Conservation (phyloP, 2,888 invertebrate genomes). For the Strigamia crassipes region DNA sequence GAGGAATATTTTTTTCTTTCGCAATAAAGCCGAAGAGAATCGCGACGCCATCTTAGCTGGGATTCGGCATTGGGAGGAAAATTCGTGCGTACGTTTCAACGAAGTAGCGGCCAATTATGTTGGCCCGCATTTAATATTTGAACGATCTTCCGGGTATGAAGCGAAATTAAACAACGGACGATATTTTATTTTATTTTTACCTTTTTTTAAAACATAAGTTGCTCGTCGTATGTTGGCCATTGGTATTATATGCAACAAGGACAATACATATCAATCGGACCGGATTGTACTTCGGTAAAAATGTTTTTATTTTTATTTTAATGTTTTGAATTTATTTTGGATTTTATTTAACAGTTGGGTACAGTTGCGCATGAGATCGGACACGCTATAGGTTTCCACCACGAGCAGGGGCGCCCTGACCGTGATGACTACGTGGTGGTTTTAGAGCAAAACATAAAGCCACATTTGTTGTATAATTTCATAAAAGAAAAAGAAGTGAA, state of each 20-base stretch:
- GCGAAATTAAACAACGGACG: too few species aligned
- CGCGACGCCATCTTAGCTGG: not conserved
- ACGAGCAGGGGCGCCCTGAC: slow-evolving; percentile 62
- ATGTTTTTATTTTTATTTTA: not conserved
- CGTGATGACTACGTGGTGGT: slow-evolving; percentile 59
- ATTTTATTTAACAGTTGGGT: slow-evolving; percentile 52
- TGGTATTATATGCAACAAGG: too few species aligned
- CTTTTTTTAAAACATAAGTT: too few species aligned
- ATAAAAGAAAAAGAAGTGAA: not conserved
- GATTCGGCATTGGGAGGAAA: not conserved
- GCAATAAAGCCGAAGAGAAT: too few species aligned
- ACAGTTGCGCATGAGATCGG: slow-evolving; percentile 62
- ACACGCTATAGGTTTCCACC: slow-evolving; percentile 63
- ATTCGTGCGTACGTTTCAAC: not conserved
- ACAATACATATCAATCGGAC: too few species aligned
- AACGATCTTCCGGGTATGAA: not conserved
- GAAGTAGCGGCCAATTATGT: not conserved
- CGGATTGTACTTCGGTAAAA: too few species aligned
- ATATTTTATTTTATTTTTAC: too few species aligned
- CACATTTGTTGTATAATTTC: not conserved
- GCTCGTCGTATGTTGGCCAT: too few species aligned
- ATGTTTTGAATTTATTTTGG: too few species aligned
- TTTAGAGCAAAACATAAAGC: not conserved
- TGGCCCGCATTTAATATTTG: not conserved
- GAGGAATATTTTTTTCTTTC: too few species aligned